These are phyloP conservation scores for Orientallactaga sibirica DNA, from an alignment of 2,797 vertebrate species.

Conservation along the genomic window DNA sequence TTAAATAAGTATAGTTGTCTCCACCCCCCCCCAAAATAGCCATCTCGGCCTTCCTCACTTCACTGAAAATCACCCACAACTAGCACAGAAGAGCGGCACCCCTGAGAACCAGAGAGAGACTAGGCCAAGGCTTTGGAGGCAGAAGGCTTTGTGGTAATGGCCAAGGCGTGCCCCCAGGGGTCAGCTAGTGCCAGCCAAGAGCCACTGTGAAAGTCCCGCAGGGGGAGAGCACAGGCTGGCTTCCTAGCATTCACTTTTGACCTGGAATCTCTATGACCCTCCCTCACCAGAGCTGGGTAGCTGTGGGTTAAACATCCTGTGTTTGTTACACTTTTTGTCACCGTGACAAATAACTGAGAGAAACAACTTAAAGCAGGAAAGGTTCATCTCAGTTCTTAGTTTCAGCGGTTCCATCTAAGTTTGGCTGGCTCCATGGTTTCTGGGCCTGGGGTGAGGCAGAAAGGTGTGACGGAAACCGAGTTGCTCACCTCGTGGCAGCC, in stretches of 20 bases:
- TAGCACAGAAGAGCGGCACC: neutral
- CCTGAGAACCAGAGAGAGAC: neutral
- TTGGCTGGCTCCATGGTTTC: neutral
- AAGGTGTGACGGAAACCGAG: neutral
- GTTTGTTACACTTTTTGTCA: neutral
- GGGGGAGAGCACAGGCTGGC: neutral
- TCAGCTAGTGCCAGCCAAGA: neutral
- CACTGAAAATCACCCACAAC: neutral
- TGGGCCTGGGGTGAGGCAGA: neutral
- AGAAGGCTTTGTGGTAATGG: too few relatives aligned
- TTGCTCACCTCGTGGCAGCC: neutral
- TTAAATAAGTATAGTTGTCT: neutral
- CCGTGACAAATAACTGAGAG: neutral
- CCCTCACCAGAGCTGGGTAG: too few relatives aligned
- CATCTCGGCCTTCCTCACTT: neutral
- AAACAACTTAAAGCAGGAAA: neutral
- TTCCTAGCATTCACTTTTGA: too few relatives aligned
- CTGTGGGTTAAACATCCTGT: neutral
- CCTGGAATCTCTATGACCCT: neutral
- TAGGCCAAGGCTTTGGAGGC: accelerated
- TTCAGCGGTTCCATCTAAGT: neutral
- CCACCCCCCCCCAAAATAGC: too few relatives aligned
- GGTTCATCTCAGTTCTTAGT: neutral
- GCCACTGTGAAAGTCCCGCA: too few relatives aligned
- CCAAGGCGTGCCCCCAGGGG: neutral